These are phyloP conservation scores for Lepidocyrtinus sp. DNA, from an alignment of 2,888 invertebrate species.

Conservation along the genomic window DNA sequence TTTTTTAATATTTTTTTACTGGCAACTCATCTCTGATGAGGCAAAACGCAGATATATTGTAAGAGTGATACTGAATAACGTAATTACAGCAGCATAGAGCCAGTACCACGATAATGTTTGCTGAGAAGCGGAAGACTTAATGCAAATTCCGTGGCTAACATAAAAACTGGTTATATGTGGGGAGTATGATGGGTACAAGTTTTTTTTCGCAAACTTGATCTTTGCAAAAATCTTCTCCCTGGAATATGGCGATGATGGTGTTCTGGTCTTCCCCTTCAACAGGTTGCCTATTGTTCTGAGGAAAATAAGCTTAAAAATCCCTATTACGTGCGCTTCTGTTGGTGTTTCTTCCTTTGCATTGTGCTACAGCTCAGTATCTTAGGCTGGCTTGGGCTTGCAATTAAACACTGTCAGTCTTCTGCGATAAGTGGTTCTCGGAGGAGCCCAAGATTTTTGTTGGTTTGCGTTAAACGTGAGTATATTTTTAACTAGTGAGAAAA, in stretches of 20 bases:
- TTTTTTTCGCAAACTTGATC: conserved; percentile 17
- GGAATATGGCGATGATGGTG: conserved; percentile 2
- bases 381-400: conserved; percentile 22
- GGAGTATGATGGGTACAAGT: neutral
- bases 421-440: conserved; percentile 32
- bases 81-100: neutral
- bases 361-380: neutral
- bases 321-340: conserved; percentile 1
- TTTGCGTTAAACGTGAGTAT: neutral
- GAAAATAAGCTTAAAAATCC: conserved; percentile 19
- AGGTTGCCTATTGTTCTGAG: conserved; percentile 15
- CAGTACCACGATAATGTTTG: neutral
- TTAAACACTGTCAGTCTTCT: conserved; percentile 42
- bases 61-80: neutral
- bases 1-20: neutral
- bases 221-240: conserved; percentile 1
- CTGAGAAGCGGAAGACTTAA: conserved; percentile 9
- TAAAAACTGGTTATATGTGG: conserved; percentile 1
- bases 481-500: neutral
- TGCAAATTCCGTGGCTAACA: neutral
- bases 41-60: neutral
- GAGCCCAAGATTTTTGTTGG: neutral
- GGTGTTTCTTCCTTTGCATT: neutral
- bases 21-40: neutral
- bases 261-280: conserved; percentile 4